Base-by-base conservation (phyloP, 2,888 invertebrate species). In the Trissoscelio sp. region DNA sequence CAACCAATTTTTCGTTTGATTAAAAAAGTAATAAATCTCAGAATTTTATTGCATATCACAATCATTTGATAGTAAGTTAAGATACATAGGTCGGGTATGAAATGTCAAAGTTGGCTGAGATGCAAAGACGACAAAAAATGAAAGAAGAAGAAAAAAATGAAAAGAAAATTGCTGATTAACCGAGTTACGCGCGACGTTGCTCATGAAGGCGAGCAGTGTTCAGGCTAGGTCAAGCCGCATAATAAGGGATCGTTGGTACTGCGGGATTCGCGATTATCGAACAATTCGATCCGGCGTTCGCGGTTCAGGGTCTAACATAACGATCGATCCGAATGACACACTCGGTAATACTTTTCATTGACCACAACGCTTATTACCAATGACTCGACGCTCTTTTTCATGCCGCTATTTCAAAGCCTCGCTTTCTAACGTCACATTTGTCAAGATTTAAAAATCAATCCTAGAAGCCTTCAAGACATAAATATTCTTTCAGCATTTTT, bases 161-260 rank as follows among this genome's bases (percentile, higher is more conserved):
- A n/a, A n/a, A n/a, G n/a, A n/a, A n/a, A 48, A 55, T 58, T 83
- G 79, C 81, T 82, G 84, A 86, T 83, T 85, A 86, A 87, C 85
- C 86, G 86, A 84, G 86, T 86, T 86, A 86, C 86, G 84, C 84
- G 79, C 37, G 77, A 62, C 73, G 44, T 64, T 14, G n/a, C 12
- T 39, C 60, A 85, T 84, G 83, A 86, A 83, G 84, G 77, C 73
- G 62, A 72, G 31, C 86, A 83, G 86, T 87, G 87, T 88, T 88
- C 79, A 73, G 51, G 44, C 31, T 67, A 79, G 57, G 78, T 82
- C 78, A 11, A 55, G 53, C 34, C 34, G 53, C 28, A 55, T 55
- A 83, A 84, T 83, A 83, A 83, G 83, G 82, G 80, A 82, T 83
- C 81, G 48, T 69, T 78, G 77, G 82, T 81, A 81, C 83, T 78